Evolutionary conservation across 2,888 invertebrate genomes (phyloP), one percentile per base, ranked within the genome.

Genomic region (Cerceris ruficornis): DNA sequence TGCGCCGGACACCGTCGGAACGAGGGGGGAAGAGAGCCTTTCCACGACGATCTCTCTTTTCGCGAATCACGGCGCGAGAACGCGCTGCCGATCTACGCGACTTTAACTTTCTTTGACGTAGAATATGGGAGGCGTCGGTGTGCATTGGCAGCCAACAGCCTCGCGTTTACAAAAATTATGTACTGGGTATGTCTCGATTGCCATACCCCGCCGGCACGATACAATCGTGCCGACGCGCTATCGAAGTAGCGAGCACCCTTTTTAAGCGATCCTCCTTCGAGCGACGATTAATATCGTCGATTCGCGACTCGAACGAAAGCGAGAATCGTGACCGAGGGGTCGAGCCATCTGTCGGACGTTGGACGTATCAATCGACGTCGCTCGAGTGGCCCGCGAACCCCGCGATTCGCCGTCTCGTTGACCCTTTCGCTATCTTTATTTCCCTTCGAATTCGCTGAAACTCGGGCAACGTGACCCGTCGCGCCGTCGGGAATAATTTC

Each of bases 171-270:
- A 96, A 96, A 96, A 96, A 96, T 96, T 95, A 94, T 87, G 95
- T 96, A 95, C 95, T 96, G 95, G 93, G 96, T 96, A 96, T 96
- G 96, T 96, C 95, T 96, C 96, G 96, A 96, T 96, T 92, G 93
- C 95, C 96, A 96, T 96, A 96, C 96, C 95, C 96, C 95, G 94
- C 94, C 92, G 92, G 92, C 92, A 89, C 90, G 79, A 69, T 60
- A 57, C 15, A 88, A 89, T 79, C 87, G 92, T 92, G 93, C 93
- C 90, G 92, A 93, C 93, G 95, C 95, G 94, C 94, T 94, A 96
- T 95, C 90, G 69, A 95, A 95, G 95, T 94, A 94, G 94, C 95
- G 95, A 95, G 90, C 86, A 92, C 92, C 92, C 92, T 92, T 92
- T 92, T 91, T 91, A 50, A 60, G 0, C 41, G 0, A 0, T 0